Conservation (phyloP, 2,888 invertebrate species). For the Tipula vernalis region DNA sequence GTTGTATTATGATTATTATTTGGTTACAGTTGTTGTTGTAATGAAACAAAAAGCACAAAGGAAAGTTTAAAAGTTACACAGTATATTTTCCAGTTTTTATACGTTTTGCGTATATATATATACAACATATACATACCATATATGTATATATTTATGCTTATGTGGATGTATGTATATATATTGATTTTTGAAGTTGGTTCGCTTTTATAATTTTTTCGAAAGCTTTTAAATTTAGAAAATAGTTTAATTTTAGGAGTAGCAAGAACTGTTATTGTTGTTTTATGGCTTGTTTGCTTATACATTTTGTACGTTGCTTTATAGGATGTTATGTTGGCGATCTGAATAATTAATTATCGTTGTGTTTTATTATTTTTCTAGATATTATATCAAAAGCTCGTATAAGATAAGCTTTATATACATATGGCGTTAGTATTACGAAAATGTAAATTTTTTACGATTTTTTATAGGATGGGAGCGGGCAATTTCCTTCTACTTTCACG, state of each 20-base stretch:
- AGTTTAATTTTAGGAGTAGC: neutral
- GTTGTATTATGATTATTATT: neutral
- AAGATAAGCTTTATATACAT: neutral
- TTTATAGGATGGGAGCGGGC: no score
- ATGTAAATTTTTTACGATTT: neutral
- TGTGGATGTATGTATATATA: neutral
- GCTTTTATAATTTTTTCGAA: neutral
- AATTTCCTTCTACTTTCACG: no score
- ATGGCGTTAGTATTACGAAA: neutral
- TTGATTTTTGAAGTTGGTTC: neutral
- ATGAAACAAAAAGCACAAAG: neutral
- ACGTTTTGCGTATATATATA: neutral
- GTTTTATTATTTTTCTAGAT: neutral
- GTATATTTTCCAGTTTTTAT: neutral
- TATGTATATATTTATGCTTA: neutral
- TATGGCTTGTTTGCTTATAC: neutral
- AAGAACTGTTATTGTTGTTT: neutral
- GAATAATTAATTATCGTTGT: neutral
- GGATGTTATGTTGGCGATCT: neutral
- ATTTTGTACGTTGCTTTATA: neutral
- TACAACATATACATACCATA: neutral
- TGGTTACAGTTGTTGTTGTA: neutral
- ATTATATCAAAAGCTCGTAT: neutral
- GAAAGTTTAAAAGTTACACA: neutral
- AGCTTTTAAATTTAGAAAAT: neutral